These are phyloP conservation scores for Brachyopa scutellaris DNA, from an alignment of 2,888 invertebrate genomes.

Conservation along the genomic window DNA sequence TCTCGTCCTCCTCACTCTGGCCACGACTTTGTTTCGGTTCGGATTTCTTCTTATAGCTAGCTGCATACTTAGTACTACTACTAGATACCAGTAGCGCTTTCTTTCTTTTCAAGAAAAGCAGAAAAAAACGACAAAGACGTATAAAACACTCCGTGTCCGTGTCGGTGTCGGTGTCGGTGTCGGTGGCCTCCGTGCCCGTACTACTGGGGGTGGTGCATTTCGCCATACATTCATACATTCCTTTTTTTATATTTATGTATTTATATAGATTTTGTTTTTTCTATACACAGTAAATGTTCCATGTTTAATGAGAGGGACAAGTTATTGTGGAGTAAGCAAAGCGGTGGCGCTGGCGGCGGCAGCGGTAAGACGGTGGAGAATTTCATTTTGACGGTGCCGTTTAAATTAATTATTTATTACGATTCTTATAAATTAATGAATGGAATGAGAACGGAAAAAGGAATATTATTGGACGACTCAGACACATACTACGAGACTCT, in stretches of 20 bases:
- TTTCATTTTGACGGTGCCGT: slow-evolving; percentile 75
- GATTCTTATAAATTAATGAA: slow-evolving; percentile 80
- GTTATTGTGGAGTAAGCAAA: slow-evolving; percentile 54
- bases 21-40: slow-evolving; percentile 44
- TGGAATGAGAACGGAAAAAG: slow-evolving; percentile 77
- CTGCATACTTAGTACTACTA: slow-evolving; percentile 43
- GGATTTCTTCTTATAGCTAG: slow-evolving; percentile 48
- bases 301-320: slow-evolving; percentile 72
- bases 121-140: slow-evolving; percentile 53
- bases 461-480: slow-evolving; percentile 71
- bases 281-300: slow-evolving; percentile 66
- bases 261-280: slow-evolving; percentile 43
- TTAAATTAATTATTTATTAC: slow-evolving; percentile 80
- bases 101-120: slow-evolving; percentile 32
- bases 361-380: slow-evolving; percentile 58
- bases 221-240: slow-evolving; percentile 27
- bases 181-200: no score
- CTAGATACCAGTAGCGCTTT: slow-evolving; percentile 62
- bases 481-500: slow-evolving; percentile 43
- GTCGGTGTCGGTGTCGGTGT: no score
- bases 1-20: slow-evolving; percentile 46
- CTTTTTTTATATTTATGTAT: slow-evolving; percentile 27
- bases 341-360: neutral
- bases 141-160: slow-evolving; percentile 52
- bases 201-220: slow-evolving; percentile 63